Conservation (phyloP, 2,113 vertebrate genomes). For the Dinomys branickii region DNA sequence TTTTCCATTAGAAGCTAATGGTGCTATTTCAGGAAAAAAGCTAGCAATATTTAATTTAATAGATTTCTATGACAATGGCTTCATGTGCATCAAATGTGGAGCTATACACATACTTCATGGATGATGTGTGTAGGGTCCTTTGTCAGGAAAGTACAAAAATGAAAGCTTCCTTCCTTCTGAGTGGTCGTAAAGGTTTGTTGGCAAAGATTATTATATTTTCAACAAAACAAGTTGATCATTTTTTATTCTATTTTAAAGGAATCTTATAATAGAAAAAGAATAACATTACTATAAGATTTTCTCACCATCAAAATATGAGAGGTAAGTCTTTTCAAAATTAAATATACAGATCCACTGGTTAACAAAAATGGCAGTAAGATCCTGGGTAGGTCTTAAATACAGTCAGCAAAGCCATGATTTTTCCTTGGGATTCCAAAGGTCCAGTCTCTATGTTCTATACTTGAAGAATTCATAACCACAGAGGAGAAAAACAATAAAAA, state of each 20-base stretch:
- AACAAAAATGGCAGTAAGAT: not conserved
- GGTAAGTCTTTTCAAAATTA: not conserved
- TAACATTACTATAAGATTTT: not conserved
- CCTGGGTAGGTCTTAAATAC: not conserved
- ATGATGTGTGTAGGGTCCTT: constrained; percentile 15
- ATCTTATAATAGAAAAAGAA: not conserved
- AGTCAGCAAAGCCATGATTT: not conserved
- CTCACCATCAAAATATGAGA: not conserved
- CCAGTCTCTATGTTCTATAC: not conserved
- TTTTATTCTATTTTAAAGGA: constrained; percentile 60
- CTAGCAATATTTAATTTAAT: not conserved
- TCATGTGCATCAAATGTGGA: not conserved
- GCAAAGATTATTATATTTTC: not conserved
- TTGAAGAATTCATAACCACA: not conserved
- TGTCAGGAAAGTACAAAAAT: constrained; percentile 1
- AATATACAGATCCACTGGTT: not conserved
- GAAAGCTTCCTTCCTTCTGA: not conserved
- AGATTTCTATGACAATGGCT: not conserved
- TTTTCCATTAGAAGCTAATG: constrained; percentile 38
- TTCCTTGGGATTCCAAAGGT: not conserved
- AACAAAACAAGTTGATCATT: constrained; percentile 29
- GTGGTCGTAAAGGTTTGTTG: not conserved
- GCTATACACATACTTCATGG: not conserved
- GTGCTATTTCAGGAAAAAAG: not conserved
- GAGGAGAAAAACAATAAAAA: not conserved